Evolutionary conservation across 2,113 vertebrate genomes (phyloP).

Genomic region (Eonycteris spelaea): DNA sequence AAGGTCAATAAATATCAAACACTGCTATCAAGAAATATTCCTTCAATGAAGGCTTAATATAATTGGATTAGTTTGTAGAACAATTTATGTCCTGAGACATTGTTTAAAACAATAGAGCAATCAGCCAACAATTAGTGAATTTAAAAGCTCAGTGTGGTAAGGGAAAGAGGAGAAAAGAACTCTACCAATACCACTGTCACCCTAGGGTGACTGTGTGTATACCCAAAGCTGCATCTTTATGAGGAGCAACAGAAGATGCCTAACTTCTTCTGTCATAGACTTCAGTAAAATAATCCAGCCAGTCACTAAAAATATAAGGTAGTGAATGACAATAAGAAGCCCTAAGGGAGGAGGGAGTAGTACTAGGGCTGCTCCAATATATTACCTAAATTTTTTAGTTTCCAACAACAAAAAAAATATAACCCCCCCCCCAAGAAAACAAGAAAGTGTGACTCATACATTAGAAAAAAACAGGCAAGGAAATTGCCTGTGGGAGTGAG

Average conservation of each 20-base stretch:
- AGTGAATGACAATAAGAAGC: not conserved
- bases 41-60: not conserved
- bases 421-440: not conserved
- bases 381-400: not conserved
- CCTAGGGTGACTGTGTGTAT: not conserved
- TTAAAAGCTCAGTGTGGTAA: not conserved
- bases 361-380: not conserved
- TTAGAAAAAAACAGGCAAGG: not conserved
- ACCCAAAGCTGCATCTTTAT: not conserved
- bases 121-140: not conserved
- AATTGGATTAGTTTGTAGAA: not conserved
- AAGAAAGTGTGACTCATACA: not conserved
- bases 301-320: not conserved
- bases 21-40: not conserved
- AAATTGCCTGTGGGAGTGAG: not conserved
- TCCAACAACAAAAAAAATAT: not conserved
- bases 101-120: not conserved
- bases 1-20: not conserved
- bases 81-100: not conserved
- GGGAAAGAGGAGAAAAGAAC: not conserved
- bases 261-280: not conserved
- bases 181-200: not conserved
- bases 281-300: not conserved
- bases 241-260: not conserved
- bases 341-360: too few relatives aligned